Percentiles rank a stretch among this genome's conserved stretches.
Conservation (phyloP, 2,888 invertebrate genomes). For the Tineola bisselliella region DNA sequence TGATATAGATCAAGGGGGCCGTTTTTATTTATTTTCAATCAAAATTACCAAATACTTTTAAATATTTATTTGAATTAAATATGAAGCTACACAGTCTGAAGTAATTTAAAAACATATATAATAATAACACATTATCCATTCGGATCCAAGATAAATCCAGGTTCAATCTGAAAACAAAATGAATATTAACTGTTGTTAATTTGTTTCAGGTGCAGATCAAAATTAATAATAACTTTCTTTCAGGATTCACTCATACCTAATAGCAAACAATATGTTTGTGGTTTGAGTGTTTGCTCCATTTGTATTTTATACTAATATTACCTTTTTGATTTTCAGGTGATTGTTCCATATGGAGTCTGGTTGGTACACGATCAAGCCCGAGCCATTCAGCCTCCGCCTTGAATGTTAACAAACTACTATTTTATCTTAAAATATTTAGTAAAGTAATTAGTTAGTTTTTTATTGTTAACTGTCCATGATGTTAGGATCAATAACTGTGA, state of each 20-base stretch:
- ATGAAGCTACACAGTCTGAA: constrained; percentile 1
- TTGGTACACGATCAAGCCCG: constrained; percentile 73
- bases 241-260: constrained; percentile 49
- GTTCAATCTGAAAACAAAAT: constrained; percentile 47
- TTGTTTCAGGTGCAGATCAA: constrained; percentile 56
- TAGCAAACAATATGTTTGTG: constrained; percentile 26
- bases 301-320: constrained; percentile 37
- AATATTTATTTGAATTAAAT: constrained; percentile 29
- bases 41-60: constrained; percentile 23
- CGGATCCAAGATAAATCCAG: constrained; percentile 1
- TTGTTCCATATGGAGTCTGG: constrained; percentile 67
- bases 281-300: constrained; percentile 54
- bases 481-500: neutral
- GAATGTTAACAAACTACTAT: constrained; percentile 45
- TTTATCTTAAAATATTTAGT: constrained; percentile 21
- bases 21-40: constrained; percentile 40
- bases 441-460: neutral
- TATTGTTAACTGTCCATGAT: neutral
- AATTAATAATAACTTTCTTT: constrained; percentile 50
- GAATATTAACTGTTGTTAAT: constrained; percentile 47
- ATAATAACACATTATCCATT: constrained; percentile 4
- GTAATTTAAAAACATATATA: neutral
- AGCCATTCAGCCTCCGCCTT: constrained; percentile 71
- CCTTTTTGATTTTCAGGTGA: constrained; percentile 67
- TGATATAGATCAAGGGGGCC: constrained; percentile 40